A percentile compares a stretch with the other conserved stretches of the same genome.
phyloP scores from a whole-genome alignment of 2,888 invertebrate species.

The Timema cristinae region DNA sequence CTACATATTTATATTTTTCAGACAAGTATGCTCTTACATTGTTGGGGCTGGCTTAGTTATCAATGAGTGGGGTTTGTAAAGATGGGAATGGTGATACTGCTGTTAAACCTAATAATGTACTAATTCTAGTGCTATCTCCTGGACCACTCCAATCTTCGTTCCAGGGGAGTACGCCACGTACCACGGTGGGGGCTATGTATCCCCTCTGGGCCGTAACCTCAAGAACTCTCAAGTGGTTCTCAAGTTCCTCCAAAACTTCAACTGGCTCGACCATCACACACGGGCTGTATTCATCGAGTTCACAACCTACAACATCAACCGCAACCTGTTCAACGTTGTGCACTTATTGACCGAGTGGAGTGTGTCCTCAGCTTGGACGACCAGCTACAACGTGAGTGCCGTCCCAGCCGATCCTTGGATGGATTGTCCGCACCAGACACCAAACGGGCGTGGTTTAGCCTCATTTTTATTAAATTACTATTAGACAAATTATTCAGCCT shows the following conservation, averaged over 20 bases:
- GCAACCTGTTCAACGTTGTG: constrained; percentile 27
- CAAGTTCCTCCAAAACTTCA: constrained; percentile 19
- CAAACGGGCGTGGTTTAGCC: no score
- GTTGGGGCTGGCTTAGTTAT: no score
- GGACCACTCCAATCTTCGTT: background rate
- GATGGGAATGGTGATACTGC: no score
- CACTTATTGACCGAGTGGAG: constrained; percentile 20
- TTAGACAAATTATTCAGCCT: no score
- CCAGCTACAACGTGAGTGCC: background rate
- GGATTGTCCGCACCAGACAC: no score
- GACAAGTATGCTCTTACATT: no score
- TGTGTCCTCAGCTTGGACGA: constrained; percentile 11
- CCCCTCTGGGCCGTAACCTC: constrained; percentile 24
- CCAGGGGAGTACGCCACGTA: constrained; percentile 22
- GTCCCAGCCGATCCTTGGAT: no score
- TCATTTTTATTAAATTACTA: no score
- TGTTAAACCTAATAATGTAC: background rate
- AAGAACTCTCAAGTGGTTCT: constrained; percentile 23
- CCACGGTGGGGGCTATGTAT: constrained; percentile 26
- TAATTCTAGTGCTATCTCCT: background rate
- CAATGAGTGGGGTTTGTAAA: no score
- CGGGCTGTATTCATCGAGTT: constrained; percentile 23
- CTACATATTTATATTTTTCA: no score
- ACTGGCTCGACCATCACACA: constrained; percentile 24
- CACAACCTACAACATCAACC: constrained; percentile 24